Evolutionary conservation across 1,140 invertebrate species (phyloP).

Genomic region (Antheraea pernyi): DNA sequence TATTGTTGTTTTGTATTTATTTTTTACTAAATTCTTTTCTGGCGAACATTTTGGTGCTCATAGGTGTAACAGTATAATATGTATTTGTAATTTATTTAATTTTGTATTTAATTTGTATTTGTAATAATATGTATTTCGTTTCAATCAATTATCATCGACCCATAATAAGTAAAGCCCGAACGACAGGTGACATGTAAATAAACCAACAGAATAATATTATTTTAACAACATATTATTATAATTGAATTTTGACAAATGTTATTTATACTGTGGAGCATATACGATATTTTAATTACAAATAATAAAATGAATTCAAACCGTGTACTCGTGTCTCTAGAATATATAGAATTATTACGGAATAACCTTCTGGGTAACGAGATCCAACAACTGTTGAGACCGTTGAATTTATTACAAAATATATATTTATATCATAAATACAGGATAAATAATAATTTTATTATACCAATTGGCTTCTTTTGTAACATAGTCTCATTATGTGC

Average conservation of each 20-base stretch:
- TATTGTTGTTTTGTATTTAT: no score
- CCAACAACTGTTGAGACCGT: slow-evolving; percentile 5
- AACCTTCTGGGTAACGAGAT: slow-evolving; percentile 9
- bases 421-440: slow-evolving; percentile 8
- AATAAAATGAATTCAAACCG: slow-evolving; percentile 3
- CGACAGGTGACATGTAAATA: neutral
- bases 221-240: slow-evolving; percentile 6
- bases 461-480: neutral
- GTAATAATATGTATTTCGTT: neutral
- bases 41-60: no score
- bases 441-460: slow-evolving; percentile 9
- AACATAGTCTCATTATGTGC: slow-evolving; percentile 7
- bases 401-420: slow-evolving; percentile 15
- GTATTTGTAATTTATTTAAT: no score
- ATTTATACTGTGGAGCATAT: neutral
- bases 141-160: no score
- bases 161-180: neutral
- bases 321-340: neutral
- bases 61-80: no score
- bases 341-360: neutral
- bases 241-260: neutral
- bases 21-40: no score
- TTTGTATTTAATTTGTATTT: no score
- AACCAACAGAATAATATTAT: neutral
- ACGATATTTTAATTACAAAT: neutral